Evolutionary conservation across 2,113 vertebrate species (phyloP), one percentile per base, ranked within the genome.

Genomic region (Pterophyllum scalare): DNA sequence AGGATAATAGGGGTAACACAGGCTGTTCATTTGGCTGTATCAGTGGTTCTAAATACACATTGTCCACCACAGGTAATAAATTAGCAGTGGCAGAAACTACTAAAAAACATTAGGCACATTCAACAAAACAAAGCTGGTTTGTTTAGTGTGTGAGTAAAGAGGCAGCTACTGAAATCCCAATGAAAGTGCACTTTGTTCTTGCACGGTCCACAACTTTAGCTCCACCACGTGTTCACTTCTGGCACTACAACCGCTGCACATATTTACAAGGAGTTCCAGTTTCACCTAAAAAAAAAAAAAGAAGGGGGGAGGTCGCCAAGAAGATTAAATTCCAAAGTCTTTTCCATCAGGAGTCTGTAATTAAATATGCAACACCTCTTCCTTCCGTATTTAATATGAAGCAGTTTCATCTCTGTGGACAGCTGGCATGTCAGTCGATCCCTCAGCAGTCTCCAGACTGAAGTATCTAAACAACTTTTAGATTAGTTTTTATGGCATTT

Each of bases 11-110:
- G 8, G 65, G 10, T 20, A 31, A 72, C 40, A 31, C 56, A 38
- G 38, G 62, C 75, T 78, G 61, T 59, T 84, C 67, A 75, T 88
- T 88, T 83, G 80, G 80, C 81, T 76, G 59, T 22, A 54, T 77
- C 24, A 24, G 20, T 80, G 28, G 3, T 43, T 80, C 24, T 7
- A 8, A 1, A 70, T 81, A 79, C 79, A 79, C 38, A 60, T 24
- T 35, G 59, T 59, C 79, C 38, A 35, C 24, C 59, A 61, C 3
- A 26, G 35, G 31, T 40, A 33, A 20, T 38, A 70, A 58, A 52
- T 76, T 43, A 78, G 24, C 59, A 52, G 40, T 17, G 61, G 54
- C 24, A 3, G 62, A 15, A 33, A 33, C 31, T 7, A 33, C 9
- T 38, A 74, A 43, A 46, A 49, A 20, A 59, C 13, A 58, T 15